Conservation (phyloP, 2,888 invertebrate species). For the Stenolophus ochropezus region DNA sequence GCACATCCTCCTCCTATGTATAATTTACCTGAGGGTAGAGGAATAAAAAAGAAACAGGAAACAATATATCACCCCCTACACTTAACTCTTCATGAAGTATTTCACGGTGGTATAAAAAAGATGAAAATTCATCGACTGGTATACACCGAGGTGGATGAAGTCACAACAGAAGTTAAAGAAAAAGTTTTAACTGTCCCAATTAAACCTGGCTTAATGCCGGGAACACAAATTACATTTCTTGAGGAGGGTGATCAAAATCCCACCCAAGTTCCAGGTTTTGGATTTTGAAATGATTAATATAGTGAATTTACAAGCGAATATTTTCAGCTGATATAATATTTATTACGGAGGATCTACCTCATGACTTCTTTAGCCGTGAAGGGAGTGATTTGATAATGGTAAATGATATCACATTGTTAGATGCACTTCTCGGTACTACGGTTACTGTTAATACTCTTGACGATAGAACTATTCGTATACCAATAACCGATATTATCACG, state of each 20-base stretch:
- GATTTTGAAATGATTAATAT: background rate
- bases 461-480: constrained; percentile 79
- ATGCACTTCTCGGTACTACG: constrained; percentile 83
- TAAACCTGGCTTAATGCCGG: constrained; percentile 83
- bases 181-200: constrained; percentile 85
- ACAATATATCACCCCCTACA: constrained; percentile 76
- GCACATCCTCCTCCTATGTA: constrained; percentile 79
- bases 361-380: constrained; percentile 80
- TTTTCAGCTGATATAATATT: constrained; percentile 83
- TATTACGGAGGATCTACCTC: constrained; percentile 82
- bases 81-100: constrained; percentile 80
- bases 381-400: constrained; percentile 81
- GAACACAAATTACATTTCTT: constrained; percentile 83
- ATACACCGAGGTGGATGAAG: constrained; percentile 79
- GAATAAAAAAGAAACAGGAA: constrained; percentile 79
- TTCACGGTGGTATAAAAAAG: constrained; percentile 86
- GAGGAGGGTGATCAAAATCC: constrained; percentile 89
- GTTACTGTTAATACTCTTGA: constrained; percentile 83
- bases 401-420: constrained; percentile 78
- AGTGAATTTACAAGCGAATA: background rate
- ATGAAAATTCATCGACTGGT: constrained; percentile 87
- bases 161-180: constrained; percentile 79
- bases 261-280: constrained; percentile 79
- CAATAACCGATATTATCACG: constrained; percentile 83
- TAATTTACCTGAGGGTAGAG: constrained; percentile 77